These are phyloP conservation scores for Phoenicopterus ruber DNA, from an alignment of 2,113 vertebrate genomes.

Conservation along the genomic window DNA sequence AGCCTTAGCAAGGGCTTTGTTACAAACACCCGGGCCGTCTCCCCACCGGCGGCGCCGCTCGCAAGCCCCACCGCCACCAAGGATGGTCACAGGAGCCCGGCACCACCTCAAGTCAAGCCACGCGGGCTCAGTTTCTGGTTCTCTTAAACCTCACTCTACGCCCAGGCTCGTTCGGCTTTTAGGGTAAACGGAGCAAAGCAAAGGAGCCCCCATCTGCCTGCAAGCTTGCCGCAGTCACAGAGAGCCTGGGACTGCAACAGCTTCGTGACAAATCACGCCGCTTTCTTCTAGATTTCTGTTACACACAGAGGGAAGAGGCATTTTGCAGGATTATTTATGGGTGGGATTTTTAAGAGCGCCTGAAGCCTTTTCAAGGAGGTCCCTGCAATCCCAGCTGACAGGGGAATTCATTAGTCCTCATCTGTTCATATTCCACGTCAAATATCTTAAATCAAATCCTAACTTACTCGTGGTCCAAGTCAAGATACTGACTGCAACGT, in stretches of 20 bases:
- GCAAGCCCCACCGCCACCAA: background rate
- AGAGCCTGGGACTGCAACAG: background rate
- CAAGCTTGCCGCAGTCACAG: background rate
- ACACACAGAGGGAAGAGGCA: background rate
- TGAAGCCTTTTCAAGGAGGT: background rate
- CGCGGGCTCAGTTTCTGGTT: background rate
- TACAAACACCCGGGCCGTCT: background rate
- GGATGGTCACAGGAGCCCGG: background rate
- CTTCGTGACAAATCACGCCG: background rate
- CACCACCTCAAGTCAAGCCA: background rate
- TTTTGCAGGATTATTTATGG: background rate
- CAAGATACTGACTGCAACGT: background rate
- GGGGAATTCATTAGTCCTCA: background rate
- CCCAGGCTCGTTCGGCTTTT: background rate
- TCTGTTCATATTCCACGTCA: background rate
- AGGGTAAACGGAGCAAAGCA: background rate
- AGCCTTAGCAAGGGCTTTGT: background rate
- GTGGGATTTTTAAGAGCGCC: background rate
- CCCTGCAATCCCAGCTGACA: background rate
- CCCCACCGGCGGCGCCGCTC: accelerated
- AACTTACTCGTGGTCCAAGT: background rate
- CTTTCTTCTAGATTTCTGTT: background rate
- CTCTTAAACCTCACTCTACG: background rate
- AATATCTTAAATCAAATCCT: background rate
- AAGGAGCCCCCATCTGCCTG: background rate